Percentiles rank a stretch among this genome's conserved stretches.
phyloP scores from a whole-genome alignment of 2,797 vertebrate genomes.

The Pteronotus mesoamericanus region DNA sequence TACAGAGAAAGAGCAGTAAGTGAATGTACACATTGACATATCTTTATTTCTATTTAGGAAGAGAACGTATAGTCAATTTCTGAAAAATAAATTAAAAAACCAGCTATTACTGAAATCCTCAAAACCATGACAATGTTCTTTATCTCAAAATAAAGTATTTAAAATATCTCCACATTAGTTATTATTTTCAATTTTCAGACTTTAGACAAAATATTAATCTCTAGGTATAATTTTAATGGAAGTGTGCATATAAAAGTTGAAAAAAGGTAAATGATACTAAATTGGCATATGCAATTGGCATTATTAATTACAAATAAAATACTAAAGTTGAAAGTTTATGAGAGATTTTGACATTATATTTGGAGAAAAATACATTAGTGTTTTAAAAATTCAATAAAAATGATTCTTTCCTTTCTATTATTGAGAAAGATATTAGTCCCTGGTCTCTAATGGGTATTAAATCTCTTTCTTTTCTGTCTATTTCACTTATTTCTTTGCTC shows the following conservation, averaged over 20 bases:
- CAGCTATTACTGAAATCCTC: neutral
- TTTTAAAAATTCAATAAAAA: neutral
- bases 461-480: neutral
- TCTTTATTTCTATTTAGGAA: neutral
- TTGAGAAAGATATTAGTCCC: neutral
- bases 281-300: neutral
- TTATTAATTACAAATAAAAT: neutral
- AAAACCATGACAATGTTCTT: neutral
- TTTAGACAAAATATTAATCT: neutral
- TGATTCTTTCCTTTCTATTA: neutral
- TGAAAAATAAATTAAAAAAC: neutral
- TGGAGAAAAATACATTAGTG: neutral
- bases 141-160: neutral
- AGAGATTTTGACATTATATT: neutral
- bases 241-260: neutral
- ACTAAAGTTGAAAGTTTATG: neutral
- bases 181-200: neutral
- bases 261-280: neutral
- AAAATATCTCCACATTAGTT: neutral
- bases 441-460: neutral
- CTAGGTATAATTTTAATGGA: neutral
- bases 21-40: neutral
- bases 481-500: neutral
- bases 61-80: neutral
- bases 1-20: neutral